A percentile compares a stretch with the other conserved stretches of the same genome.
Evolutionary conservation across 2,797 vertebrate genomes (phyloP).

Genomic region (Fistularia tabacaria): DNA sequence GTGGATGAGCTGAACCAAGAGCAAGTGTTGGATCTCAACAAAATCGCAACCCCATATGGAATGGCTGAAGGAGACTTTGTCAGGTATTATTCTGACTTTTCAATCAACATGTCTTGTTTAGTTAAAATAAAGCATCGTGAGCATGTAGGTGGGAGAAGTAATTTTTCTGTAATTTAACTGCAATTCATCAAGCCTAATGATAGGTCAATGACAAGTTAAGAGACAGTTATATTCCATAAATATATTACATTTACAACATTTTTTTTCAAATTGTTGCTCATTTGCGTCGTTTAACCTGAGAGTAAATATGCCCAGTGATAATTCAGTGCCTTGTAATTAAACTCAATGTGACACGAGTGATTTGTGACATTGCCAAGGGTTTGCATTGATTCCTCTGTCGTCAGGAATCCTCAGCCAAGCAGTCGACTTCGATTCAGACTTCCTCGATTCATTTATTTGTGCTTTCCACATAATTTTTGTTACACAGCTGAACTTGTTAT

Average conservation of each 20-base stretch:
- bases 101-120: background rate
- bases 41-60: slow-evolving; percentile 90
- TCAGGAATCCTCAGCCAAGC: background rate
- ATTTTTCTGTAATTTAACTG: background rate
- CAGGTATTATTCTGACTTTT: slow-evolving; percentile 66
- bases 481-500: slow-evolving; percentile 5
- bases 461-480: slow-evolving; percentile 1
- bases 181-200: background rate
- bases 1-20: slow-evolving; percentile 92
- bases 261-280: no score
- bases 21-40: slow-evolving; percentile 90
- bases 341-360: background rate
- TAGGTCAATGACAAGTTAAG: no score
- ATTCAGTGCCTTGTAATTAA: background rate
- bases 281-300: no score
- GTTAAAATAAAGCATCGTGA: background rate
- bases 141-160: background rate
- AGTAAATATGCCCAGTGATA: no score
- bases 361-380: background rate
- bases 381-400: background rate
- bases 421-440: background rate
- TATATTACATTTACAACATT: no score
- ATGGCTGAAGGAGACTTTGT: slow-evolving; percentile 96
- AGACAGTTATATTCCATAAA: no score
- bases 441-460: background rate